Base-by-base conservation (phyloP, 2,888 invertebrate genomes). In the Heteromyza rotundicornis region DNA sequence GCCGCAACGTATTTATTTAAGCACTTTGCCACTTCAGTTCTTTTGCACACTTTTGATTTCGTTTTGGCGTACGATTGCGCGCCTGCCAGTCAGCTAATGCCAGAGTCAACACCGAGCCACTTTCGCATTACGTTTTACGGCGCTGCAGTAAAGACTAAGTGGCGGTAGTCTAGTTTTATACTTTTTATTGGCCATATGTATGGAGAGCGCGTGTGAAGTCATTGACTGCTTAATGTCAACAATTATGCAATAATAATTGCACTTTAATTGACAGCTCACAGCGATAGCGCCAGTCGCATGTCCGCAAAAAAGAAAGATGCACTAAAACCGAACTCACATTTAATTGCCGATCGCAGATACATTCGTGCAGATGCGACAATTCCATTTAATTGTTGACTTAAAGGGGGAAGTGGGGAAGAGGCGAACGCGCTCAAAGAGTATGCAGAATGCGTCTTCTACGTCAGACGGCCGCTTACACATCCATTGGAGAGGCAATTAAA, bases 161-260 rank as follows among this genome's bases (percentile, higher is more conserved):
- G n/a, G n/a, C n/a, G n/a, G n/a, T n/a, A n/a, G n/a, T n/a, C n/a
- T n/a, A n/a, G n/a, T n/a, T n/a, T n/a, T n/a, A n/a, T n/a, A n/a
- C n/a, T n/a, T n/a, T n/a, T n/a, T n/a, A n/a, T n/a, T n/a, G n/a
- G n/a, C n/a, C n/a, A n/a, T n/a, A n/a, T n/a, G n/a, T n/a, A n/a
- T n/a, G n/a, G 2, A n/a, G 14, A 40, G 10, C 40, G 40, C n/a
- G 40, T 40, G 2, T n/a, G 16, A 58, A 71, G 75, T 74, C 75
- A 74, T 71, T 75, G 75, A 75, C 75, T 75, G 72, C 54, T 69
- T 75, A 75, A 75, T 72, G 74, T 63, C 64, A 63, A 64, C 68
- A 69, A 68, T 74, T 74, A 68, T 69, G 67, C 69, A 75, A 74
- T 63, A 62, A 65, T 64, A 69, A 71, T 72, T 72, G 67, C 71